Base-by-base conservation (phyloP, 35 echinoderm and acorn worm genomes). In the Apostichopus parvimensis region DNA sequence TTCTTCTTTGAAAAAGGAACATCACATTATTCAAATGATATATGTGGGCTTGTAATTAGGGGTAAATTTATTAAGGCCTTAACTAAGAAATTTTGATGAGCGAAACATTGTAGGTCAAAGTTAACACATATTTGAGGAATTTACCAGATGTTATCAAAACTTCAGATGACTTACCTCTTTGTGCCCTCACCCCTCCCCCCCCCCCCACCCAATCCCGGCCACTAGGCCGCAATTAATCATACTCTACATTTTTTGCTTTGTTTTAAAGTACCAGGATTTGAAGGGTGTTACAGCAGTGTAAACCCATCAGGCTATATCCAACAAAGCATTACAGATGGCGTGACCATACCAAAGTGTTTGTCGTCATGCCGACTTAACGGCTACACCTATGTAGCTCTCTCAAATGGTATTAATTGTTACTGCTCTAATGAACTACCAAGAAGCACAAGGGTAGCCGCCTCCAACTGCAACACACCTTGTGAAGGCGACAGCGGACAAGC, bases 401-500 rank as follows among this genome's bases (percentile, higher is more conserved):
- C 86, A 0, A 66, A 64, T 72, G 66, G 61, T 8, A 4, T 0
- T 6, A 71, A 66, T 0, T 88, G 86, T 26, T 88, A 88, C 86
- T 88, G 86, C 45, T 88, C 60, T 22, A 34, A 88, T 66, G 53
- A 87, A 17, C 83, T 57, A 64, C 86, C 86, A 55, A 72, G 64
- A 5, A 9, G 7, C 4, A 52, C 6, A 54, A 88, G 6, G 14
- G 1, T 8, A 11, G 20, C 56, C 7, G 14, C 57, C 2, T 60
- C 20, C 18, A 13, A 13, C 9, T 88, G 86, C 25, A 64, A 88
- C 18, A 20, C n/a, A 28, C 64, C 17, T 66, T 72, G 86, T 52
- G 4, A 55, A 10, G 86, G 86, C 7, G 61, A 88, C 57, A 9
- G 4, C 18, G 13, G 25, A 28, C 86, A 88, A 53, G 86, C 28